Conservation (phyloP, 2,797 vertebrate genomes). For the Peromyscus melanophrys region DNA sequence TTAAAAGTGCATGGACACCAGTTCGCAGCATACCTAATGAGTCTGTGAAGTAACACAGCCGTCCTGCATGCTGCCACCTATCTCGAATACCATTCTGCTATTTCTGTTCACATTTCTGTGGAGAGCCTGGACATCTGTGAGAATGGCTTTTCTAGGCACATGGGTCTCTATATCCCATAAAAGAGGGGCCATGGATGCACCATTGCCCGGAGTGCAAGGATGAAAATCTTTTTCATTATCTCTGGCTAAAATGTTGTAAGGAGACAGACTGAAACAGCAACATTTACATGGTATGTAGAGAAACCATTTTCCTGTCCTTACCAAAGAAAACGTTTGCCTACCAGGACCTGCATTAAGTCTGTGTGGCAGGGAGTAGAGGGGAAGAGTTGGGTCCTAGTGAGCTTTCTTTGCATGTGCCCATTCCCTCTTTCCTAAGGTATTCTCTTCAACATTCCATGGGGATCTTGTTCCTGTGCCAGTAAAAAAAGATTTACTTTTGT, state of each 20-base stretch:
- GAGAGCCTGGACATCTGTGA: background rate
- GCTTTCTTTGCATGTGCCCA: background rate
- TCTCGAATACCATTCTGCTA: background rate
- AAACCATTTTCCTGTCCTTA: background rate
- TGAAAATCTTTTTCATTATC: fast-evolving
- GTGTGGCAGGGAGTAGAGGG: background rate
- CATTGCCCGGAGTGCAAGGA: background rate
- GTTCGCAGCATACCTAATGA: background rate
- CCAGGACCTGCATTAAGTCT: background rate
- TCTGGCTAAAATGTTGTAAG: background rate
- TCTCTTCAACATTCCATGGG: background rate
- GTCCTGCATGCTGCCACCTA: fast-evolving
- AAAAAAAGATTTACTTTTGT: background rate
- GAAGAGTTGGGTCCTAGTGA: background rate
- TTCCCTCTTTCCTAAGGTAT: background rate
- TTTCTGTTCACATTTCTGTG: background rate
- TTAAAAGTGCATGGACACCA: background rate
- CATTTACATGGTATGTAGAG: too few relatives aligned
- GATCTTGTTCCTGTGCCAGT: background rate
- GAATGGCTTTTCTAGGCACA: fast-evolving
- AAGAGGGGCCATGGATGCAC: fast-evolving
- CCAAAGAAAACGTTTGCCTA: background rate
- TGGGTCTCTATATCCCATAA: too few relatives aligned
- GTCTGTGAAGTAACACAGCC: background rate
- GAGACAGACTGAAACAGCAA: too few relatives aligned